Conservation (phyloP, 2,797 vertebrate species). For the Cephalopachus bancanus region DNA sequence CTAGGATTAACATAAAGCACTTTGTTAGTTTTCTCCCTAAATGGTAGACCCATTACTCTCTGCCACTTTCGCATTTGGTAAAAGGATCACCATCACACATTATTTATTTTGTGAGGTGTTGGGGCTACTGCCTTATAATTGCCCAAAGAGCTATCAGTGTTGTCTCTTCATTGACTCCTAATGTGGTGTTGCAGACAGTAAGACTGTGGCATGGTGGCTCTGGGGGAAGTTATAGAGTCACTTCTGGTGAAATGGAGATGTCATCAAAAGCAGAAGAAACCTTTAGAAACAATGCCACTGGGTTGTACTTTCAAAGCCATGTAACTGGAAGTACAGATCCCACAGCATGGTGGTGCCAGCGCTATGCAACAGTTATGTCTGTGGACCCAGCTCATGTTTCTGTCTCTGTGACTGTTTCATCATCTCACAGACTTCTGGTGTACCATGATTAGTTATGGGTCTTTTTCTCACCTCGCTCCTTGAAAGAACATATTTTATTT, state of each 20-base stretch:
- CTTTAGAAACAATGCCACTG: slow-evolving; percentile 40
- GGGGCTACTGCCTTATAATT: slow-evolving; percentile 25
- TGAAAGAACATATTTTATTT: slow-evolving; percentile 37
- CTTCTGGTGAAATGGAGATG: slow-evolving; percentile 9
- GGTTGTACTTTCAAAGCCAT: slow-evolving; percentile 18
- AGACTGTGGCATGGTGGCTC: background rate
- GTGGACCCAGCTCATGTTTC: background rate
- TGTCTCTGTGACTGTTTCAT: background rate
- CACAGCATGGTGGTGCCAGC: background rate
- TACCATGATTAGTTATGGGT: background rate
- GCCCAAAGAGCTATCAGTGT: background rate
- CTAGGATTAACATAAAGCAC: slow-evolving; percentile 5
- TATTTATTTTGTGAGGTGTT: background rate
- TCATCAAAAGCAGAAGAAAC: slow-evolving; percentile 41
- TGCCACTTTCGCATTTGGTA: slow-evolving; percentile 17
- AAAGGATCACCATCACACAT: background rate
- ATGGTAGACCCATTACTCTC: background rate
- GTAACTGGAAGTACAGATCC: background rate
- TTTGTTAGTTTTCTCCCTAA: slow-evolving; percentile 18
- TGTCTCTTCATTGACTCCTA: background rate
- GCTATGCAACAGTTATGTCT: background rate
- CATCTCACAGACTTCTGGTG: background rate
- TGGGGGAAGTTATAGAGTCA: background rate
- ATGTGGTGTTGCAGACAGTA: background rate
- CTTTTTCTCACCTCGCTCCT: slow-evolving; percentile 21